Conservation (phyloP, 2,113 vertebrate species). For the Strix aluco region DNA sequence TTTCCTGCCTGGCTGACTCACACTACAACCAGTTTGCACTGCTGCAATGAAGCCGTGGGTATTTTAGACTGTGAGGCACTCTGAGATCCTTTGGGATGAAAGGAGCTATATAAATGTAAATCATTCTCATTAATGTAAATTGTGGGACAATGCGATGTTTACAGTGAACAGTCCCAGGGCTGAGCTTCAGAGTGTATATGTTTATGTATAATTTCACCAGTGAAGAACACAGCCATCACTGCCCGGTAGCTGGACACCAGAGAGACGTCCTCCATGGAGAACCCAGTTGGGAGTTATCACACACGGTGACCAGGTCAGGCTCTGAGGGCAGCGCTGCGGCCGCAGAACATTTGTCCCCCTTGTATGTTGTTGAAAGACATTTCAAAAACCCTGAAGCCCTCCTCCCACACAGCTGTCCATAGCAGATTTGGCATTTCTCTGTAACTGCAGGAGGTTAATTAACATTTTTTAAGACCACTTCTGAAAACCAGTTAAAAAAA, state of each 20-base stretch:
- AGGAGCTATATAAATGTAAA: slow-evolving; percentile 60
- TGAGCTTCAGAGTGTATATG: neutral
- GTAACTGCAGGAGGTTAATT: neutral
- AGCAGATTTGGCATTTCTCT: neutral
- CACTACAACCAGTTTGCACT: neutral
- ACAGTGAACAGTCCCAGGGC: neutral
- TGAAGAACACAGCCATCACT: neutral
- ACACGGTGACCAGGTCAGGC: neutral
- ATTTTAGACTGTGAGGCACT: neutral
- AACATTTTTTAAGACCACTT: neutral
- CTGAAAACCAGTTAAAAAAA: neutral
- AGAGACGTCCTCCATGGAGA: neutral
- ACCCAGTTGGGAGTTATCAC: neutral
- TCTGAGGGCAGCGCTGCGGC: neutral
- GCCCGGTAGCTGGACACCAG: neutral
- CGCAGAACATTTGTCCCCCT: neutral
- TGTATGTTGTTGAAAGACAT: neutral
- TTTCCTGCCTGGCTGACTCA: neutral
- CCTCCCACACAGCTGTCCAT: neutral
- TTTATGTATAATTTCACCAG: neutral
- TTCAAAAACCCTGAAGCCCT: neutral
- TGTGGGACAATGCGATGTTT: slow-evolving; percentile 3
- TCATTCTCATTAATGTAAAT: slow-evolving; percentile 54
- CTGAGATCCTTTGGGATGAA: slow-evolving; percentile 30
- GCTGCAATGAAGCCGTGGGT: neutral